Percentiles rank a stretch among this genome's conserved stretches.
Evolutionary conservation across 2,113 vertebrate species (phyloP).

Genomic region (Chitala chitala): DNA sequence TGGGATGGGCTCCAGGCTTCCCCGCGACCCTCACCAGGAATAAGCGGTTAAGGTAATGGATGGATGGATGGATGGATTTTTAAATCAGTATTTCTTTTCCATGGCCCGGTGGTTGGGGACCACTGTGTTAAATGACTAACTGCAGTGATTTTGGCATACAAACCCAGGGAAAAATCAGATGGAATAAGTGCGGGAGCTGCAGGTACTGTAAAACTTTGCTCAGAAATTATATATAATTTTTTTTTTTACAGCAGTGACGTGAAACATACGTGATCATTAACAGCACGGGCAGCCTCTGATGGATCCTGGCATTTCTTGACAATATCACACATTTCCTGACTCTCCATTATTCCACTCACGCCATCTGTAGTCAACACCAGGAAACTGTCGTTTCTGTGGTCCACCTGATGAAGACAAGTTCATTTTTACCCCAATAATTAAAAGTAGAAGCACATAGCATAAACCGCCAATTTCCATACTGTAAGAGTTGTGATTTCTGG

Average conservation of each 20-base stretch:
- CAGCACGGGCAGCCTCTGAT: constrained; percentile 25
- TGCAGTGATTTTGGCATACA: too few relatives aligned
- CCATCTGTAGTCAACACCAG: constrained; percentile 32
- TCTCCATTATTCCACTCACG: constrained; percentile 26
- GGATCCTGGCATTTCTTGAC: constrained; percentile 27
- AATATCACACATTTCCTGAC: constrained; percentile 32
- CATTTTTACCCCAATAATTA: neutral
- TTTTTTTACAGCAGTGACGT: neutral
- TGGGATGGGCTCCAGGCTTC: too few relatives aligned
- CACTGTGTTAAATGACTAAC: too few relatives aligned
- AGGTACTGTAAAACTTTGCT: too few relatives aligned
- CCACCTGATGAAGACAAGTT: constrained; percentile 9
- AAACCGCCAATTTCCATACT: neutral
- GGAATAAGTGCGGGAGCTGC: too few relatives aligned
- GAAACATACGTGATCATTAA: constrained; percentile 28
- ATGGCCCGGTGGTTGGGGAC: too few relatives aligned
- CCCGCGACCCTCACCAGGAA: too few relatives aligned
- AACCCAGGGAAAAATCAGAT: too few relatives aligned
- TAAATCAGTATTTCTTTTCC: too few relatives aligned
- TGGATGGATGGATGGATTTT: too few relatives aligned
- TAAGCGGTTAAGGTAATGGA: too few relatives aligned
- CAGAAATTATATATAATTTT: neutral
- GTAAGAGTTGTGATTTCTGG: constrained; percentile 20
- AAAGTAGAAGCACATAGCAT: neutral
- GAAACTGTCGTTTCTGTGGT: constrained; percentile 28